Evolutionary conservation across 92 coral and sea anemone species (phyloP).

Genomic region (Micromussa lordhowensis): DNA sequence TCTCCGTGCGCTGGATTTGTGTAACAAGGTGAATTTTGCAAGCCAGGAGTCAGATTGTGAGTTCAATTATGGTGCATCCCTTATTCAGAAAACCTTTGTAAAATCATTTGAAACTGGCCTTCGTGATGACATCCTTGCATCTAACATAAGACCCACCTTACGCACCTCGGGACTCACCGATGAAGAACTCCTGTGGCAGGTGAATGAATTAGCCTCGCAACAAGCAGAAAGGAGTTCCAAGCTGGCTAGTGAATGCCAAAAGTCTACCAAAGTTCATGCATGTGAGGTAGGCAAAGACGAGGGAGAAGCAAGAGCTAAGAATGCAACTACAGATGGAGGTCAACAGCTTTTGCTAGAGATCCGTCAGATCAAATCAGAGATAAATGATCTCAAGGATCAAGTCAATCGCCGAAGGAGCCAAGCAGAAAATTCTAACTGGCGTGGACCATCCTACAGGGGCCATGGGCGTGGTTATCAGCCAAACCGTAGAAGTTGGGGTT

Average conservation of each 20-base stretch:
- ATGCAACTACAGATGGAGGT: constrained; percentile 21
- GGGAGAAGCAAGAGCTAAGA: constrained; percentile 26
- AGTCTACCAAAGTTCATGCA: constrained; percentile 23
- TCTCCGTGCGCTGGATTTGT: constrained; percentile 59
- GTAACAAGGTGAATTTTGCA: constrained; percentile 70
- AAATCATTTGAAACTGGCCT: constrained; percentile 66
- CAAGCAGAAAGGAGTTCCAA: constrained; percentile 61
- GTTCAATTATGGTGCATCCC: constrained; percentile 58
- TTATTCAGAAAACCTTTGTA: constrained; percentile 66
- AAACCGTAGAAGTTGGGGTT: constrained; percentile 41
- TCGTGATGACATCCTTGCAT: constrained; percentile 59
- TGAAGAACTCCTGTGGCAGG: constrained; percentile 64
- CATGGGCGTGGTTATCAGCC: constrained; percentile 27
- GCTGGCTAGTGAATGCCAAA: constrained; percentile 47
- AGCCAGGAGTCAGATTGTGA: constrained; percentile 78
- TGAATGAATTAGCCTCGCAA: constrained; percentile 68
- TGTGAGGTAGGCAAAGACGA: constrained; percentile 6
- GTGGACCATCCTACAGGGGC: constrained; percentile 23
- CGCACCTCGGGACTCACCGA: constrained; percentile 28
- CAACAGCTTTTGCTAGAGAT: constrained; percentile 51
- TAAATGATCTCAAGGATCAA: constrained; percentile 47
- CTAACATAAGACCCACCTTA: constrained; percentile 28
- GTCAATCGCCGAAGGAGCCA: constrained; percentile 41
- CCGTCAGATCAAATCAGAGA: constrained; percentile 58
- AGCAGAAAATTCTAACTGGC: constrained; percentile 18